Evolutionary conservation across 2,113 vertebrate species (phyloP).

Genomic region (Pollimyrus isidori): DNA sequence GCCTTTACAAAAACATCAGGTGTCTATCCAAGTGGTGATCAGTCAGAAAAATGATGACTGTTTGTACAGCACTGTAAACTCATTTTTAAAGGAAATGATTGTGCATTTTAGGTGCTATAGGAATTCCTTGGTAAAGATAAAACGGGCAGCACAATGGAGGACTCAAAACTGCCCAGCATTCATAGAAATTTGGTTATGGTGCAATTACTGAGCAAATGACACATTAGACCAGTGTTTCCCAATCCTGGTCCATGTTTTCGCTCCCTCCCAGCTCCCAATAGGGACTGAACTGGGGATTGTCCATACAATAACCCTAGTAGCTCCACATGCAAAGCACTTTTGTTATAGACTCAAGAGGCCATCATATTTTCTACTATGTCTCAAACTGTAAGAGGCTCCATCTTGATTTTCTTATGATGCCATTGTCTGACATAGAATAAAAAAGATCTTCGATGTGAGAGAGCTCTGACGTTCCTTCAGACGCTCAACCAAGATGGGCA

Average conservation of each 20-base stretch:
- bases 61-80: not conserved
- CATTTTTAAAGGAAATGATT: not conserved
- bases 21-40: not conserved
- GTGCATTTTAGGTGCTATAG: not conserved
- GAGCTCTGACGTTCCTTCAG: not conserved
- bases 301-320: not conserved
- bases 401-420: not conserved
- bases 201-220: constrained; percentile 17
- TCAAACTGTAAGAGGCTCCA: not conserved
- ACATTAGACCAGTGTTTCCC: not conserved
- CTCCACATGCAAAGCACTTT: not conserved
- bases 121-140: not conserved
- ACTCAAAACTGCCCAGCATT: not conserved
- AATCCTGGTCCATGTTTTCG: too few species aligned
- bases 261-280: not conserved
- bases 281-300: constrained; percentile 21
- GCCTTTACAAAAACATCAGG: not conserved
- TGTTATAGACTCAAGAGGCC: not conserved
- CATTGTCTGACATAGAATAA: not conserved
- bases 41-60: not conserved
- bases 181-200: constrained; percentile 14
- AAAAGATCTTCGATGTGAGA: not conserved
- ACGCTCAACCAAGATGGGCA: not conserved
- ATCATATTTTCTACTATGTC: not conserved
- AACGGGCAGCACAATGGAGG: not conserved